These are phyloP conservation scores for Drosophila teissieri DNA, from an alignment of 1,140 invertebrate species.

Conservation along the genomic window DNA sequence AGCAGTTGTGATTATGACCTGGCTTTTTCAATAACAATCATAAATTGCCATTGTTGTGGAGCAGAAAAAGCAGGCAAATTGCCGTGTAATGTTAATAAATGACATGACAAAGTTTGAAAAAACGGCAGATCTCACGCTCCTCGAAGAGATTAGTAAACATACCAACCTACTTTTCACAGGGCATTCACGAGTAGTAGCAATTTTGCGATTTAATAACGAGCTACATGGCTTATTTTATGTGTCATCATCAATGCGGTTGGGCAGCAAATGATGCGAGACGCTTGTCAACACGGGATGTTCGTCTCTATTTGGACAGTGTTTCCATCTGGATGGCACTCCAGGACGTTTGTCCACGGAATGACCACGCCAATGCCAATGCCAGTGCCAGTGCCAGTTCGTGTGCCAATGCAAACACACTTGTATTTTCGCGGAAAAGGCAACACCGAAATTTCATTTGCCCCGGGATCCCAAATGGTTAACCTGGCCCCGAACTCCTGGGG, in stretches of 20 bases:
- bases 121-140: no score
- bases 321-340: slow-evolving; percentile 50
- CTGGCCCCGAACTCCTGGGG: background rate
- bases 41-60: background rate
- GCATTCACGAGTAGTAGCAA: no score
- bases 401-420: slow-evolving; percentile 43
- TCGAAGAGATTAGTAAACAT: no score
- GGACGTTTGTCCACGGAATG: background rate
- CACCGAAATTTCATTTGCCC: slow-evolving; percentile 7
- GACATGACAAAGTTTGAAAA: background rate
- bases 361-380: slow-evolving; percentile 16
- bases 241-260: slow-evolving; percentile 8
- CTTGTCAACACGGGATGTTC: slow-evolving; percentile 40
- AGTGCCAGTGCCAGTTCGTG: background rate
- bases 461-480: background rate
- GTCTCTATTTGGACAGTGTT: slow-evolving; percentile 63
- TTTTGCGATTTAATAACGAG: background rate
- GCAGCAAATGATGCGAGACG: slow-evolving; percentile 21
- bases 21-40: background rate
- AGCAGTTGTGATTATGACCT: background rate
- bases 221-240: slow-evolving; percentile 16
- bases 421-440: slow-evolving; percentile 68
- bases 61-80: background rate
- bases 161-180: no score
- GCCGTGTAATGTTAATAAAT: slow-evolving; percentile 1